These are phyloP conservation scores for Boloria euphrosyne DNA, from an alignment of 2,888 invertebrate genomes.

Conservation along the genomic window DNA sequence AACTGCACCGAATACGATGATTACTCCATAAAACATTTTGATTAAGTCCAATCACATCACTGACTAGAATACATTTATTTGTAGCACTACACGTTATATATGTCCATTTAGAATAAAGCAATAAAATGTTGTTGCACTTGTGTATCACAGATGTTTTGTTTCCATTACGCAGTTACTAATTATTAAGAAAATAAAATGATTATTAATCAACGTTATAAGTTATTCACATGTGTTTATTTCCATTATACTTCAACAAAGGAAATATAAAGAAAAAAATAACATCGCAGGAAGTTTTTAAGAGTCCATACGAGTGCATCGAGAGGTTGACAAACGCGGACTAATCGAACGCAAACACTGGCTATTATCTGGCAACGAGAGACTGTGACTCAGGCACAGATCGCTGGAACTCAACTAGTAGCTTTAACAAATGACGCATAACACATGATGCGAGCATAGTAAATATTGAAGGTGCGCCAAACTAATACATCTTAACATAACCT, in stretches of 20 bases:
- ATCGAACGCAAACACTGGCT: conserved; percentile 58
- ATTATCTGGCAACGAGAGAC: conserved; percentile 63
- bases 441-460: conserved; percentile 56
- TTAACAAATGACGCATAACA: conserved; percentile 64
- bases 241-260: conserved; percentile 2
- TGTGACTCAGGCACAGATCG: conserved; percentile 71
- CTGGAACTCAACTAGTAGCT: conserved; percentile 63
- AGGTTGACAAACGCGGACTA: conserved; percentile 58
- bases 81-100: conserved; percentile 44
- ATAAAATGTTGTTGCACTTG: conserved; percentile 47
- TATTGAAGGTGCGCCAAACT: conserved; percentile 60
- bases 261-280: conserved; percentile 3
- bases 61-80: conserved; percentile 56
- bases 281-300: conserved; percentile 41
- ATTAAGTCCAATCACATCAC: conserved; percentile 62
- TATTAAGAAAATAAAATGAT: neutral
- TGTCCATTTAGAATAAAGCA: conserved; percentile 61
- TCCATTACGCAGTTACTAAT: conserved; percentile 43
- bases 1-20: conserved; percentile 65
- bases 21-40: conserved; percentile 70
- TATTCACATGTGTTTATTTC: conserved; percentile 20
- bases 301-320: conserved; percentile 49
- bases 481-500: conserved; percentile 51
- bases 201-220: neutral
- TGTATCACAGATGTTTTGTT: conserved; percentile 50